Base-by-base conservation (phyloP, 2,797 vertebrate genomes). In the Allobates femoralis region DNA sequence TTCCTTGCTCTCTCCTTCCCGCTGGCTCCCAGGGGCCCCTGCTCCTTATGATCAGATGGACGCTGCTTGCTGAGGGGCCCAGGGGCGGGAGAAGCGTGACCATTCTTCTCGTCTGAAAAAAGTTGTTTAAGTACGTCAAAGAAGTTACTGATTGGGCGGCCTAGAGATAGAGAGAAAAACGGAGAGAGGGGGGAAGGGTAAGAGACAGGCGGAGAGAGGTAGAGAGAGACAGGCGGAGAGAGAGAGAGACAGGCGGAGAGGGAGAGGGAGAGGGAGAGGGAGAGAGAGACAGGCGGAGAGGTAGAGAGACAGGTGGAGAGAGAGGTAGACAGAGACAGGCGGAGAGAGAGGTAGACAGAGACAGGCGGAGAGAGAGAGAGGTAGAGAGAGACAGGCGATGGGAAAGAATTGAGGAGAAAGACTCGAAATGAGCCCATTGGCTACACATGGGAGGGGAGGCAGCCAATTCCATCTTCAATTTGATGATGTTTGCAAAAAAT, bases 61-160 rank as follows among this genome's bases (percentile, higher is more conserved):
- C 96, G 96, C 95, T 93, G 96, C 96, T 96, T 97, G 96, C 95
- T 94, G 94, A 96, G 95, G 86, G 95, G 94, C 95, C 95, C 96
- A 91, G 95, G 93, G 91, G 95, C 93, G 89, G 95, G 96, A 94
- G 95, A 96, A 95, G 96, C 96, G 96, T 98, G 98, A 95, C 97
- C 97, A 75, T 97, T 98, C 97, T 99, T 98, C 98, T 99, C 98
- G 96, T 99, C 98, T 99, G 98, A 97, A 99, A 99, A 98, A 97
- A 99, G 98, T 97, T 97, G 97, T 97, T 97, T 97, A 96, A 98
- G 98, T 97, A 98, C 96, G 96, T 99, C 98, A 99, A 99, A 97
- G 97, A 98, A 97, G 97, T 97, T 97, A 98, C 96, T 97, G 96
- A 98, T 95, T 94, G 97, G 96, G 96, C 97, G 96, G 96, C 96